Percentiles rank a stretch among this genome's conserved stretches.
These are phyloP conservation scores for Channa maculata DNA, from an alignment of 2,113 vertebrate genomes.

Conservation along the genomic window DNA sequence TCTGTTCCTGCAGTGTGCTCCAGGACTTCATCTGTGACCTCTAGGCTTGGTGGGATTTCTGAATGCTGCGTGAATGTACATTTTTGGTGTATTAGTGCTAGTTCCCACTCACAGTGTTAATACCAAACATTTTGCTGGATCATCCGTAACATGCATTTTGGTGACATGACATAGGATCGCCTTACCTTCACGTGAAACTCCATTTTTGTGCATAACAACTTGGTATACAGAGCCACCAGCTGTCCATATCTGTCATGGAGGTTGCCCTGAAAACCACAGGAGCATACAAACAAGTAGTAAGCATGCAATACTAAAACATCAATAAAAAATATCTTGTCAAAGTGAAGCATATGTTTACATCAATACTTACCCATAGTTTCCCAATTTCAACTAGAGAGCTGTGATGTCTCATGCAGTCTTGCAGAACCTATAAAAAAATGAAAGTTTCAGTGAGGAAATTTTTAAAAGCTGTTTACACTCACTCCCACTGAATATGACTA, in stretches of 20 bases:
- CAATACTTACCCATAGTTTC: slow-evolving; percentile 90
- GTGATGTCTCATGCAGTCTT: slow-evolving; percentile 95
- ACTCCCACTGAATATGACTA: background rate
- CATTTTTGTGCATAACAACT: slow-evolving; percentile 91
- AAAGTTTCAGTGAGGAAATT: slow-evolving; percentile 5
- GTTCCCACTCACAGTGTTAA: background rate
- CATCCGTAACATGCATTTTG: background rate
- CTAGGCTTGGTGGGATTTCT: slow-evolving; percentile 91
- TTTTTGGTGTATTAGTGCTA: background rate
- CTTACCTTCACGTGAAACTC: slow-evolving; percentile 93
- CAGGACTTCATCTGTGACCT: slow-evolving; percentile 91
- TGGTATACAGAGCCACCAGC: slow-evolving; percentile 89
- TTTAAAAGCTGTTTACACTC: background rate
- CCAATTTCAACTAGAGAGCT: slow-evolving; percentile 91
- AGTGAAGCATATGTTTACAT: no score
- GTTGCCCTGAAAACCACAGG: slow-evolving; percentile 81
- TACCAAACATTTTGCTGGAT: background rate
- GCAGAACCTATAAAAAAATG: slow-evolving; percentile 86
- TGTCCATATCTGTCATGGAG: slow-evolving; percentile 92
- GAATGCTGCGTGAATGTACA: slow-evolving; percentile 82
- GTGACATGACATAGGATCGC: background rate
- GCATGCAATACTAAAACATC: background rate
- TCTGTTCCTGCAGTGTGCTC: slow-evolving; percentile 93
- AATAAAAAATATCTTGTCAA: background rate
- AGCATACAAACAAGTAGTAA: background rate